phyloP scores from a whole-genome alignment of 37 sponge, comb jelly and placozoan genomes.

The Crambe crambe region DNA sequence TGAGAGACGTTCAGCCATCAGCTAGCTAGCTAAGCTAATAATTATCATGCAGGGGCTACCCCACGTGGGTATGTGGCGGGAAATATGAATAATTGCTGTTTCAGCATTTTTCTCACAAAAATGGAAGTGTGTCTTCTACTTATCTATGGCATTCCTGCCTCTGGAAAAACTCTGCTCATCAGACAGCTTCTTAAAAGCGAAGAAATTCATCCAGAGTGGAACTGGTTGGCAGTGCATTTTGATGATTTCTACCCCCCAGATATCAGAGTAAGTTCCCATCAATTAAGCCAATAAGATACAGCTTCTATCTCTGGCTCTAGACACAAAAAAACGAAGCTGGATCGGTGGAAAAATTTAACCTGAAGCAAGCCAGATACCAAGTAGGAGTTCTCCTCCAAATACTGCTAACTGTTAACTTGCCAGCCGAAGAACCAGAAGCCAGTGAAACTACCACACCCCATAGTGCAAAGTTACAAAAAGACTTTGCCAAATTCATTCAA shows the following conservation, averaged over 20 bases:
- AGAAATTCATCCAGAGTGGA: not conserved
- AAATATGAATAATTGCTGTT: not conserved
- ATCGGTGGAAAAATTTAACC: slow-evolving; percentile 15
- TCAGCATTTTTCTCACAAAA: not conserved
- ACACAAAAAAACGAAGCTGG: not conserved
- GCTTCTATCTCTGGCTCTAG: not conserved
- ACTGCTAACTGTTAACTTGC: slow-evolving; percentile 12
- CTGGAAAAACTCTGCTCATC: slow-evolving; percentile 63
- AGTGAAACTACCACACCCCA: not conserved
- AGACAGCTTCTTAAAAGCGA: slow-evolving; percentile 4
- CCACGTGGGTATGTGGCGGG: not conserved
- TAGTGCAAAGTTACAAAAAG: not conserved
- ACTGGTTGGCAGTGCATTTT: slow-evolving; percentile 40
- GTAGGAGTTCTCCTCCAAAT: slow-evolving; percentile 28
- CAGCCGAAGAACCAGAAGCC: too few relatives aligned
- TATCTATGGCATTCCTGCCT: slow-evolving; percentile 70
- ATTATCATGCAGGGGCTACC: not conserved
- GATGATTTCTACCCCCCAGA: slow-evolving; percentile 72
- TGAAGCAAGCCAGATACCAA: slow-evolving; percentile 33
- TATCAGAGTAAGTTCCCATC: too few relatives aligned
- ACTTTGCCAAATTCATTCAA: not conserved
- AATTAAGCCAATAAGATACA: too few relatives aligned
- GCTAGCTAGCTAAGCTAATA: too few relatives aligned
- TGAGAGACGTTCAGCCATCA: not conserved
- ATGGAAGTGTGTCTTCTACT: slow-evolving; percentile 41